Percentiles rank a stretch among this genome's conserved stretches.
Evolutionary conservation across 2,797 vertebrate species (phyloP).

Genomic region (Cryptoblepharus egeriae): DNA sequence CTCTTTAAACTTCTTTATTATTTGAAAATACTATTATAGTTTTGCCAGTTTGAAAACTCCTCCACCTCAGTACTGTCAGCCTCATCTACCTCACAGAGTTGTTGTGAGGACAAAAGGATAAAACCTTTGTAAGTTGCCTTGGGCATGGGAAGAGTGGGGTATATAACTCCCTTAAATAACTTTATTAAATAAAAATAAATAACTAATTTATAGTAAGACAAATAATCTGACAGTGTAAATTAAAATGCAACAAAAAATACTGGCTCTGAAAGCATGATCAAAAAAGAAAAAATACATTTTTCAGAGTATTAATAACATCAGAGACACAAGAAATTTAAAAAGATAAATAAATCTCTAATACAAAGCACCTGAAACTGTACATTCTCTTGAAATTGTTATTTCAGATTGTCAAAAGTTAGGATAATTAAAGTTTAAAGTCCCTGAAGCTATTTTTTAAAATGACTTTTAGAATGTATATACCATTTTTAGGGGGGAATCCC

Average conservation of each 20-base stretch:
- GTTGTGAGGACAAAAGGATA: too few species aligned
- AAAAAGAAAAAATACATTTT: not conserved
- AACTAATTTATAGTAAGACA: constrained; percentile 31
- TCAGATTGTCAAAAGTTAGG: not conserved
- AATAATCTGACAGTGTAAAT: accelerated
- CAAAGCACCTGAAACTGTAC: not conserved
- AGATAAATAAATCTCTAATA: not conserved
- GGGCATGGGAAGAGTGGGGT: too few species aligned
- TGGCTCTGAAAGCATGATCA: not conserved
- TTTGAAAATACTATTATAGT: not conserved
- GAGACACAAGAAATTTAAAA: not conserved
- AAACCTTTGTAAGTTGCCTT: too few species aligned
- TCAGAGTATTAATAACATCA: not conserved
- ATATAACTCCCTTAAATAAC: too few species aligned
- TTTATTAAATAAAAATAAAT: too few species aligned
- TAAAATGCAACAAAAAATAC: not conserved
- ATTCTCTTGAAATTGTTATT: not conserved
- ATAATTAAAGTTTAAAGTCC: too few species aligned
- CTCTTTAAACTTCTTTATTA: not conserved
- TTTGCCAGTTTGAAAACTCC: constrained; percentile 2
- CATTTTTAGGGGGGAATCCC: not conserved
- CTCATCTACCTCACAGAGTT: too few species aligned
- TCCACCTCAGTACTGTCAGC: not conserved
- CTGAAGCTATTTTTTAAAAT: not conserved
- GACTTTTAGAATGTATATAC: not conserved